A percentile compares a stretch with the other conserved stretches of the same genome.
Conservation (phyloP, 2,888 invertebrate species). For the Mesorhabditis belari region DNA sequence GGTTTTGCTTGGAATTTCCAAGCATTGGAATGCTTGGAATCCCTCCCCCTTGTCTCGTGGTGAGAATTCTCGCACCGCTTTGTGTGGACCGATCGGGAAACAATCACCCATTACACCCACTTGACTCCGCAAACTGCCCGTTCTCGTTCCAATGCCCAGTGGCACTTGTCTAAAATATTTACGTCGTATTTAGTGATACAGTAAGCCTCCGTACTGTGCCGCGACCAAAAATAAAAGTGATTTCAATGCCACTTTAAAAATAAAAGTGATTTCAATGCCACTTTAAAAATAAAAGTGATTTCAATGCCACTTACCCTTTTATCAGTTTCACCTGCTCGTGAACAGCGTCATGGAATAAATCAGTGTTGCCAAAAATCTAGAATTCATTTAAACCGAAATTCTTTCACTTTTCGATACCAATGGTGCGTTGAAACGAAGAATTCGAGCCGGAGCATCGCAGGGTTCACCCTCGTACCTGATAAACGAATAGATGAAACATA, state of each 20-base stretch:
- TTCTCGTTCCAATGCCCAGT: not conserved
- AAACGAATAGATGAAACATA: not conserved
- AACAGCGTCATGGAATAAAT: not conserved
- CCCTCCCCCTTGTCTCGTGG: no score
- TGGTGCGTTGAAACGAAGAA: slow-evolving; percentile 19
- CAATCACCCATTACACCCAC: not conserved
- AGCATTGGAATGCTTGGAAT: no score
- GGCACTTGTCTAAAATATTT: not conserved
- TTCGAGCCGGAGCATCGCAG: slow-evolving; percentile 24
- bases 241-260: no score
- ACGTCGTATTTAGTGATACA: no score
- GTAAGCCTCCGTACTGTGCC: no score
- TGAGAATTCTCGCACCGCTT: no score
- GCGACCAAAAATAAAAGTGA: no score
- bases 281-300: no score
- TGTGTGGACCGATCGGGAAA: not conserved
- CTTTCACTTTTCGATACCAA: slow-evolving; percentile 8
- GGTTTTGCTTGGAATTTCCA: no score
- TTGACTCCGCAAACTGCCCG: not conserved
- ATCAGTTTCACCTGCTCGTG: not conserved
- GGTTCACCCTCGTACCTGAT: slow-evolving; percentile 25
- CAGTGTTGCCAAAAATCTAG: not conserved
- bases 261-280: no score
- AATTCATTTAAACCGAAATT: not conserved
- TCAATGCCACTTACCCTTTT: not conserved